Evolutionary conservation across 1,140 invertebrate species (phyloP).

Genomic region (Anoplophora glabripennis): DNA sequence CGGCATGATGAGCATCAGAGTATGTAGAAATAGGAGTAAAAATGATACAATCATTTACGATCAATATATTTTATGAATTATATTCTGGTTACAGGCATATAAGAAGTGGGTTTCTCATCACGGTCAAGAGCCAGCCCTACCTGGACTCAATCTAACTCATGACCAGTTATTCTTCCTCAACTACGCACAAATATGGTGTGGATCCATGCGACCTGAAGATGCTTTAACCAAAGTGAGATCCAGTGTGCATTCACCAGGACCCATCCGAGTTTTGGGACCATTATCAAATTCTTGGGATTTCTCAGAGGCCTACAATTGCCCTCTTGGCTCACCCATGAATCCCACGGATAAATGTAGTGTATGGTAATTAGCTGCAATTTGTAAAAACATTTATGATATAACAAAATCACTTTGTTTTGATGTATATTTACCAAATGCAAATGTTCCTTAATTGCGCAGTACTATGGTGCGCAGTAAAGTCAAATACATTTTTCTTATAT

Average conservation of each 20-base stretch:
- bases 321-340: slow-evolving; percentile 82
- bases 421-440: too few species aligned
- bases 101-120: slow-evolving; percentile 72
- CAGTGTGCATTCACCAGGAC: slow-evolving; percentile 92
- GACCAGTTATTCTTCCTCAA: slow-evolving; percentile 88
- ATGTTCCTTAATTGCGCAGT: too few species aligned
- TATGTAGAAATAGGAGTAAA: too few species aligned
- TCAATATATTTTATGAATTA: neutral
- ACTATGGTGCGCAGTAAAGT: too few species aligned
- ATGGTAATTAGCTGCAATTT: too few species aligned
- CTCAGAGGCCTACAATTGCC: slow-evolving; percentile 77
- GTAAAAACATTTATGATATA: too few species aligned
- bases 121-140: slow-evolving; percentile 69
- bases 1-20: too few species aligned
- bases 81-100: slow-evolving; percentile 60
- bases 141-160: slow-evolving; percentile 79
- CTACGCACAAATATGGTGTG: slow-evolving; percentile 96
- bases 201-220: slow-evolving; percentile 93
- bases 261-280: slow-evolving; percentile 86
- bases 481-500: too few species aligned
- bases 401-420: too few species aligned
- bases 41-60: too few species aligned
- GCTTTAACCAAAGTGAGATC: slow-evolving; percentile 91
- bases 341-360: slow-evolving; percentile 88
- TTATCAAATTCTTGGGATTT: slow-evolving; percentile 92